phyloP scores from a whole-genome alignment of 2,113 vertebrate species.

The Otolemur garnettii region DNA sequence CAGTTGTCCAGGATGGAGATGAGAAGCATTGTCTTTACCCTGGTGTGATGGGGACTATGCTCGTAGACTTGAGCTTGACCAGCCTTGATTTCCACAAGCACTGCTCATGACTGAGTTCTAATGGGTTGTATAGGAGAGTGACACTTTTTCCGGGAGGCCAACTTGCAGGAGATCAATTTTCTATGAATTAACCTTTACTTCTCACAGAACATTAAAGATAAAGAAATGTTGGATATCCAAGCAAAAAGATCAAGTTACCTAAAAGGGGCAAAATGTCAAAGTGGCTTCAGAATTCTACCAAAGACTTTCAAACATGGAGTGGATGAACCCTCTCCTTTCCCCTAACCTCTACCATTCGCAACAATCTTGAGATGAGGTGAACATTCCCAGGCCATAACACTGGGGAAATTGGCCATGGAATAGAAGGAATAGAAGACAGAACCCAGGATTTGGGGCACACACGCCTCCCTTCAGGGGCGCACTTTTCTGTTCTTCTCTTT shows the following conservation, averaged over 20 bases:
- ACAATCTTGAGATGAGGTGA: background rate
- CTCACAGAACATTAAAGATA: background rate
- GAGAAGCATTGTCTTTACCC: background rate
- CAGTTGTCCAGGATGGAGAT: background rate
- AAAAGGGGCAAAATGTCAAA: background rate
- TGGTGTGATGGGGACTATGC: background rate
- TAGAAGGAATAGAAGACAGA: background rate
- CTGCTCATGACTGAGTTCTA: background rate
- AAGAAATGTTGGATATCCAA: background rate
- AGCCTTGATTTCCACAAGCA: background rate
- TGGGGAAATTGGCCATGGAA: background rate
- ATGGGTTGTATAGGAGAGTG: background rate
- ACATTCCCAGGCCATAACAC: background rate
- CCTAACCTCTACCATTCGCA: background rate
- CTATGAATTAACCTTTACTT: conserved; percentile 7
- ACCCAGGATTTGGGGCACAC: background rate
- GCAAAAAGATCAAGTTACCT: conserved; percentile 18
- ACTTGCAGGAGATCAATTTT: background rate
- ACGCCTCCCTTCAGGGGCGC: background rate
- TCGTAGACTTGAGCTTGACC: background rate
- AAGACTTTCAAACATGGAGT: background rate
- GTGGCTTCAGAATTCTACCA: background rate
- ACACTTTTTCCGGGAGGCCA: background rate
- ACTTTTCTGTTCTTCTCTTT: background rate
- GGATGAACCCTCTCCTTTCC: background rate